Conservation (phyloP, 2,888 invertebrate genomes). For the Napeogenes inachia region DNA sequence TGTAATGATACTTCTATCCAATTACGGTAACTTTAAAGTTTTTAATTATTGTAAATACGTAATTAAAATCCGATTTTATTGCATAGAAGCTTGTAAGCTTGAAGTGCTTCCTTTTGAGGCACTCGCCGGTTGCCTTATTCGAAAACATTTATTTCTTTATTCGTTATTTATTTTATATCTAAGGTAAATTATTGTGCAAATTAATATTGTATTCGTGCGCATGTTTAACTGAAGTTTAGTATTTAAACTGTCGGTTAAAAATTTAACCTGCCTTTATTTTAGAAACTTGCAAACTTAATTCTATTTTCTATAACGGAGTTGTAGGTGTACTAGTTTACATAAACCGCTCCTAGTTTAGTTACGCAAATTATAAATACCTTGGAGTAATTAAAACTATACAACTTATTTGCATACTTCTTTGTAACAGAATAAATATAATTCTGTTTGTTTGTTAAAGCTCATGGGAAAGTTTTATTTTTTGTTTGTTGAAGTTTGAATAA, state of each 20-base stretch:
- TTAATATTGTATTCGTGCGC: no score
- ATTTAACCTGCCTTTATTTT: no score
- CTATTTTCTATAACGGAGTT: no score
- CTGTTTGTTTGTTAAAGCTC: no score
- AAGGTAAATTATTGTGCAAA: not conserved
- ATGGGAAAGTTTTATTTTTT: no score
- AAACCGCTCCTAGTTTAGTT: constrained; percentile 9
- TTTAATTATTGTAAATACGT: constrained; percentile 58
- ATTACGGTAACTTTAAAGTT: constrained; percentile 58
- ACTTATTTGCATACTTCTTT: constrained; percentile 48
- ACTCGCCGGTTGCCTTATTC: constrained; percentile 22
- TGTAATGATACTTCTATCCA: constrained; percentile 36
- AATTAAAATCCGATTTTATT: constrained; percentile 67
- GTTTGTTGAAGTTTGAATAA: no score
- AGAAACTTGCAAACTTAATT: no score
- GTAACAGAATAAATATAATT: constrained; percentile 37
- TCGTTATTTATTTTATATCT: constrained; percentile 3
- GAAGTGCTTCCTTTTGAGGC: constrained; percentile 51
- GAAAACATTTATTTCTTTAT: constrained; percentile 26
- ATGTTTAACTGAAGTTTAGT: no score
- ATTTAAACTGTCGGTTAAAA: no score
- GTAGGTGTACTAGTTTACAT: no score
- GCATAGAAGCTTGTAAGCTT: constrained; percentile 46
- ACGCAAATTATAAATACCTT: constrained; percentile 26
- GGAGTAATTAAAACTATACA: constrained; percentile 37